Percentiles rank a stretch among this genome's conserved stretches.
These are phyloP conservation scores for Arenaria interpres DNA, from an alignment of 2,113 vertebrate species.

Conservation along the genomic window DNA sequence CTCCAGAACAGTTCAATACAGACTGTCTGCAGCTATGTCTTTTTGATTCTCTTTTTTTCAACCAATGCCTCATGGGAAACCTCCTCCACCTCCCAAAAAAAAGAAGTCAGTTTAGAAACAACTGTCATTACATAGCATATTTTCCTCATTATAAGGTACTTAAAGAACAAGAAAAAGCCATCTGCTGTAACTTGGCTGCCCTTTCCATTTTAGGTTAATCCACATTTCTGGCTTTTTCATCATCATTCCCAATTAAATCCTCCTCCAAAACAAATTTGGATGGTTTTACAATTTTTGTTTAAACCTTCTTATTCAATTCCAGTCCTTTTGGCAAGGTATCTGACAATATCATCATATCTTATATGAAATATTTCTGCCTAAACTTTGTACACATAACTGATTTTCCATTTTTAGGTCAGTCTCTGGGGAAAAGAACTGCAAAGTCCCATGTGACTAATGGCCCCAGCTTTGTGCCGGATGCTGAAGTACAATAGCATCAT, in stretches of 20 bases:
- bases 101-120: conserved; percentile 8
- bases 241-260: conserved; percentile 16
- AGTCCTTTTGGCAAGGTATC: neutral
- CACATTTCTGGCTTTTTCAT: conserved; percentile 46
- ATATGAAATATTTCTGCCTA: neutral
- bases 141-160: conserved; percentile 56
- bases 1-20: neutral
- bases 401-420: neutral
- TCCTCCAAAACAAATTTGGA: neutral
- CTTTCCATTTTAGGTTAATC: conserved; percentile 49
- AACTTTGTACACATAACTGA: neutral
- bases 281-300: conserved; percentile 4
- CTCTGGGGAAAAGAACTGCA: neutral
- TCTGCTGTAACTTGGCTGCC: conserved; percentile 65
- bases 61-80: neutral
- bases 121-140: conserved; percentile 50
- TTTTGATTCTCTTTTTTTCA: conserved; percentile 33
- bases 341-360: neutral
- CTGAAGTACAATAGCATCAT: neutral
- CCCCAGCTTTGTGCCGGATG: neutral
- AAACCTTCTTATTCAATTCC: neutral
- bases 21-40: conserved; percentile 26
- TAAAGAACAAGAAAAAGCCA: conserved; percentile 56
- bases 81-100: neutral
- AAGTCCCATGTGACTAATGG: neutral